A percentile compares a stretch with the other conserved stretches of the same genome.
Conservation (phyloP, 2,888 invertebrate genomes). For the Pherbina coryleti region DNA sequence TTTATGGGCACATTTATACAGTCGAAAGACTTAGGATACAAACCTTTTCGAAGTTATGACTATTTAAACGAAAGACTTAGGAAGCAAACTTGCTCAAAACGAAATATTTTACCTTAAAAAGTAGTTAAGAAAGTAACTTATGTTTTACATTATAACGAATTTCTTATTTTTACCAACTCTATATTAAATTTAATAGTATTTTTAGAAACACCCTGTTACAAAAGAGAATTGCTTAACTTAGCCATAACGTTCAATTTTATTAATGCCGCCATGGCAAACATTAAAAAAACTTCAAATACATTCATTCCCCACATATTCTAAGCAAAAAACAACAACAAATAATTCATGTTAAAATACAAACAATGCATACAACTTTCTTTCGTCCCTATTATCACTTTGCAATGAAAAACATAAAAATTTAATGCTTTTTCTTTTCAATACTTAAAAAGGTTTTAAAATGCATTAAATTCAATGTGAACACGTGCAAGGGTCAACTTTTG, state of each 20-base stretch:
- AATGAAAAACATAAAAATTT: slow-evolving; percentile 6
- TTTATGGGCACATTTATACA: too few relatives aligned
- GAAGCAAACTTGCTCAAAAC: not conserved
- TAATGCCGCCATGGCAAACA: not conserved
- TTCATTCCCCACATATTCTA: not conserved
- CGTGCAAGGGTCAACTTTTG: slow-evolving; percentile 63
- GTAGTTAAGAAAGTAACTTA: too few relatives aligned
- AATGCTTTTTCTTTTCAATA: not conserved
- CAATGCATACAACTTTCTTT: not conserved
- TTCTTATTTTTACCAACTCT: too few relatives aligned
- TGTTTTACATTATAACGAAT: too few relatives aligned
- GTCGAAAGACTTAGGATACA: too few relatives aligned
- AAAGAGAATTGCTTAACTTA: not conserved
- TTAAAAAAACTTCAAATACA: not conserved
- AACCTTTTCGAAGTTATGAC: too few relatives aligned
- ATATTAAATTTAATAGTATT: too few relatives aligned
- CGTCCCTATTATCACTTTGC: not conserved
- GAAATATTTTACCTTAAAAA: too few relatives aligned
- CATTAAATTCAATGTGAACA: slow-evolving; percentile 54
- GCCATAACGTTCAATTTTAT: not conserved
- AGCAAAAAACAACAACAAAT: not conserved
- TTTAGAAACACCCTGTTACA: not conserved
- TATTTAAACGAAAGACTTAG: not conserved
- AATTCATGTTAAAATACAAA: not conserved
- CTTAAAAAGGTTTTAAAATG: slow-evolving; percentile 9